These are phyloP conservation scores for Sesamia inferens DNA, from an alignment of 2,888 invertebrate species.

Conservation along the genomic window DNA sequence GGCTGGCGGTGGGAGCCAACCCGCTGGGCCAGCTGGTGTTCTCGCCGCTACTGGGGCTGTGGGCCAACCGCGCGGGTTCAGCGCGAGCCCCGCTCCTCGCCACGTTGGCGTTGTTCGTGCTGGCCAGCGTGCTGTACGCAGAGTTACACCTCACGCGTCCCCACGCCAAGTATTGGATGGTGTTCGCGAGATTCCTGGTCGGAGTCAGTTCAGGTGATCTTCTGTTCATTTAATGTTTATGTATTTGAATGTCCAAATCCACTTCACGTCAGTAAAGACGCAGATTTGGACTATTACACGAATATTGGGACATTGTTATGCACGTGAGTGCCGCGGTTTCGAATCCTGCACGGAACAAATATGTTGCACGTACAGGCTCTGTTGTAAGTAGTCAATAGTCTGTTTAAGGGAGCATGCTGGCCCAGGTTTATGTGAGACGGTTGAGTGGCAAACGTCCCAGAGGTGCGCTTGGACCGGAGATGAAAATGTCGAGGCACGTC, in stretches of 20 bases:
- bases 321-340: too few species aligned
- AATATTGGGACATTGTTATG: neutral
- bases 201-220: slow-evolving; percentile 94
- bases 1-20: slow-evolving; percentile 95
- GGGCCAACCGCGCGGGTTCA: slow-evolving; percentile 94
- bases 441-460: too few species aligned
- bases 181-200: slow-evolving; percentile 93
- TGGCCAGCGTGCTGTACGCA: slow-evolving; percentile 94
- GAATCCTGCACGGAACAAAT: too few species aligned
- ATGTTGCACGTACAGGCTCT: too few species aligned
- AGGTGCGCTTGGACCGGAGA: too few species aligned
- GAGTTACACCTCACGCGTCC: slow-evolving; percentile 92
- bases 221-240: neutral
- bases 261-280: too few species aligned
- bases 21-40: slow-evolving; percentile 96
- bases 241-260: neutral
- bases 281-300: too few species aligned
- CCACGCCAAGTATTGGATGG: slow-evolving; percentile 93
- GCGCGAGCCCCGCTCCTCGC: slow-evolving; percentile 93
- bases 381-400: too few species aligned
- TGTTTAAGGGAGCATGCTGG: too few species aligned
- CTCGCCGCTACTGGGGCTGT: slow-evolving; percentile 95
- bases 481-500: too few species aligned
- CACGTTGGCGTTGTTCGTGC: slow-evolving; percentile 92
- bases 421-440: too few species aligned